Evolutionary conservation across 2,113 vertebrate genomes (phyloP).

Genomic region (Sitta europaea): DNA sequence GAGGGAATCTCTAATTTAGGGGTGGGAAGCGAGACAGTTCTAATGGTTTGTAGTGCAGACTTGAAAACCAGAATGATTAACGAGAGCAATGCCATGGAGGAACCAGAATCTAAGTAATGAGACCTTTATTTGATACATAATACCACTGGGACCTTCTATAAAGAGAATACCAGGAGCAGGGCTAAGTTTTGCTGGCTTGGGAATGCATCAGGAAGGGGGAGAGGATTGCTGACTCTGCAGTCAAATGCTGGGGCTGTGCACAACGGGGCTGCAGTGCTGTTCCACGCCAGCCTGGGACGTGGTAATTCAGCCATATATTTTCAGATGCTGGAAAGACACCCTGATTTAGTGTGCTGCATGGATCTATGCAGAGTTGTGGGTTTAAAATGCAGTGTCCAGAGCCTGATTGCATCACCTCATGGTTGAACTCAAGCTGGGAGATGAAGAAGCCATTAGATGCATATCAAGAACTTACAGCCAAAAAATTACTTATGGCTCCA

Average conservation of each 20-base stretch:
- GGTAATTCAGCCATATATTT: slow-evolving; percentile 43
- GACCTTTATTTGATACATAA: slow-evolving; percentile 61
- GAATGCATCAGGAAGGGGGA: not conserved
- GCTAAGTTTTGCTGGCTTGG: slow-evolving; percentile 7
- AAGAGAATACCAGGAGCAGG: slow-evolving; percentile 8
- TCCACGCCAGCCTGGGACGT: not conserved
- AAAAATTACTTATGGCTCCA: slow-evolving; percentile 46
- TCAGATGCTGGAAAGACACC: not conserved
- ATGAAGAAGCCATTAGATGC: slow-evolving; percentile 12
- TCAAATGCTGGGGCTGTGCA: not conserved
- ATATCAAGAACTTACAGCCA: slow-evolving; percentile 34
- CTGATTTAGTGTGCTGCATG: not conserved
- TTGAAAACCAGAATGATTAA: slow-evolving; percentile 46
- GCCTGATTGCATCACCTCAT: not conserved
- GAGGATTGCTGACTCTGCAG: slow-evolving; percentile 47
- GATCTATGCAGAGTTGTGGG: not conserved
- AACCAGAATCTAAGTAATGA: slow-evolving; percentile 50
- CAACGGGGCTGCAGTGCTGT: not conserved
- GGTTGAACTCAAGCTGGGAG: not conserved
- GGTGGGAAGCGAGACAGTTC: fast-evolving
- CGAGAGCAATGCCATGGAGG: not conserved
- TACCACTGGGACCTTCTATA: slow-evolving; percentile 30
- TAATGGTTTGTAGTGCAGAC: not conserved
- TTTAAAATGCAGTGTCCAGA: slow-evolving; percentile 15
- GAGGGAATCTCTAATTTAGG: not conserved